Evolutionary conservation across 1,140 invertebrate species (phyloP), one percentile per base, ranked within the genome.

Genomic region (Amphibalanus amphitrite): DNA sequence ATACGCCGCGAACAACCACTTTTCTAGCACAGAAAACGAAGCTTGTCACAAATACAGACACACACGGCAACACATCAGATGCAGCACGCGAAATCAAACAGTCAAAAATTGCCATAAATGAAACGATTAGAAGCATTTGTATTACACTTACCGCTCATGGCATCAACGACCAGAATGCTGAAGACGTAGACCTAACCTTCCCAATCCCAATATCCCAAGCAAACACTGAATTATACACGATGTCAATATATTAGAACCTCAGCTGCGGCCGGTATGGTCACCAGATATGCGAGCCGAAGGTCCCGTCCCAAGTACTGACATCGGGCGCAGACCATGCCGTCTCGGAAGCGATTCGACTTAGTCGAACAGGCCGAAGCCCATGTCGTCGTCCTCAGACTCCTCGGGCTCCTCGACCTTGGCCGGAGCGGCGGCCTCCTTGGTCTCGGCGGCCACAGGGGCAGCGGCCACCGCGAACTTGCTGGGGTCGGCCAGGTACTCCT

Each of bases 361-460:
- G 65, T 28, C 65, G 65, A 67, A 67, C 65, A 67, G 65, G 8
- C 65, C 28, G 79, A 96, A 94, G 78, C 94, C 95, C 92, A 98
- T 96, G 77, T 97, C 95, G 80, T 96, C 94, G 77, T 92, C 91
- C 33, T 85, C 85, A 78, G 89, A 88, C 71, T 88, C 86, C 75
- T 90, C 88, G 79, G 91, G 87, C 77, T 92, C 87, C 74, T 88
- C 88, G 74, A 89, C 86, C 79, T 89, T 87, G 78, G 91, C 89
- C 81, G 91, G 89, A 84, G 87, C 74, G 82, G 86, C 75, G 25
- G 74, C 78, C 29, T 85, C 85, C 71, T 82, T 82, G 68, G 84
- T 81, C 29, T 82, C 80, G 70, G 82, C 81, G 6, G 84, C 83
- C 40, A 85, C 85, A 70, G 87, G 82, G 13, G 85, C 82, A 71